Conservation (phyloP, 2,888 invertebrate species). For the Pachliopta kotzebuea region DNA sequence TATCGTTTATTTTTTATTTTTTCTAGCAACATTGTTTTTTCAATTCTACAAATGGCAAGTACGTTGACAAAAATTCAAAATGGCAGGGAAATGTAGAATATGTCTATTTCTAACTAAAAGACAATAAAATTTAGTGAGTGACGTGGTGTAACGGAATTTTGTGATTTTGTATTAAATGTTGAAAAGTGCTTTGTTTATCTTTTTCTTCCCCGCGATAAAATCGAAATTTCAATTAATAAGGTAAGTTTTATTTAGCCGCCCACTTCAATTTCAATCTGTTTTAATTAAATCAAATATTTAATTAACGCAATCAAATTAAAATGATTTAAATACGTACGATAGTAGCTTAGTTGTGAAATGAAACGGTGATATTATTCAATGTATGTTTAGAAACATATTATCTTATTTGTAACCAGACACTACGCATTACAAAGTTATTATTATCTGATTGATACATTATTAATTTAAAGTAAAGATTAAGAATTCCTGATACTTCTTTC, state of each 20-base stretch:
- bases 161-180: slow-evolving; percentile 42
- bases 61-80: slow-evolving; percentile 55
- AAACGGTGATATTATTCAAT: neutral
- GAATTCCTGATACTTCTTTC: neutral
- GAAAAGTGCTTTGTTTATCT: slow-evolving; percentile 14
- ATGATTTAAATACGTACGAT: neutral
- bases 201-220: slow-evolving; percentile 8
- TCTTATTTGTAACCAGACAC: slow-evolving; percentile 65
- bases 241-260: slow-evolving; percentile 65
- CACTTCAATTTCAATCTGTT: slow-evolving; percentile 63
- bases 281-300: slow-evolving; percentile 53
- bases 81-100: slow-evolving; percentile 59
- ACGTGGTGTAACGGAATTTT: slow-evolving; percentile 66
- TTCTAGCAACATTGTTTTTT: slow-evolving; percentile 12
- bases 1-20: slow-evolving; percentile 2
- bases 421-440: slow-evolving; percentile 66
- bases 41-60: slow-evolving; percentile 40
- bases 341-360: slow-evolving; percentile 6
- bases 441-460: slow-evolving; percentile 54
- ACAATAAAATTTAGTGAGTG: slow-evolving; percentile 54
- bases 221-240: slow-evolving; percentile 38
- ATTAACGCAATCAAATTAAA: slow-evolving; percentile 27
- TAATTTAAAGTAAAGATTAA: slow-evolving; percentile 9
- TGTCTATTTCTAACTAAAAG: slow-evolving; percentile 54
- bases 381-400: slow-evolving; percentile 33